phyloP scores from a whole-genome alignment of 2,888 invertebrate species.

The Syrista parreyssii region DNA sequence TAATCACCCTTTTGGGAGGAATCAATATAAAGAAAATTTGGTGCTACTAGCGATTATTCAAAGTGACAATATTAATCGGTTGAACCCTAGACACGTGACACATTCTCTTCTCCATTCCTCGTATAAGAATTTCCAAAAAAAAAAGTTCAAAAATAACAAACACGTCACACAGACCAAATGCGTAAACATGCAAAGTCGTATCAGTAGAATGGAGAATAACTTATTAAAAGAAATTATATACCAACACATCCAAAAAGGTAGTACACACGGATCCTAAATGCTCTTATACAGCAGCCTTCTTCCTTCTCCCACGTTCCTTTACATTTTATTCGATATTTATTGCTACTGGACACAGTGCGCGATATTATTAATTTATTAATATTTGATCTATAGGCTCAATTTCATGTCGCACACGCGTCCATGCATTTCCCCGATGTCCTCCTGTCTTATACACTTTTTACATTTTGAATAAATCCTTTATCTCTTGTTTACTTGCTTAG shows the following conservation, averaged over 20 bases:
- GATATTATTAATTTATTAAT: neutral
- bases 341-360: neutral
- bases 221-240: neutral
- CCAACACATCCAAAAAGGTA: neutral
- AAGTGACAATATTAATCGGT: neutral
- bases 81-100: neutral
- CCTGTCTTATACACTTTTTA: neutral
- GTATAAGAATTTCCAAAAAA: neutral
- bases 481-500: neutral
- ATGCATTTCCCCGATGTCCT: neutral
- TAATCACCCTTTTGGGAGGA: neutral
- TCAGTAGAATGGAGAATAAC: neutral
- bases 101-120: neutral
- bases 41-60: neutral
- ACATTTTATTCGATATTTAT: neutral
- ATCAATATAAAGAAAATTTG: neutral
- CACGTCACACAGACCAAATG: neutral
- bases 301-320: neutral
- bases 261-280: neutral
- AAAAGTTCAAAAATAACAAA: neutral
- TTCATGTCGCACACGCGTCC: neutral
- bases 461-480: neutral
- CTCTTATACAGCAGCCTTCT: neutral
- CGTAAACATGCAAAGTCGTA: neutral
- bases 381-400: neutral